Conservation (phyloP, 1,140 invertebrate species). For the Hetaerina americana region DNA sequence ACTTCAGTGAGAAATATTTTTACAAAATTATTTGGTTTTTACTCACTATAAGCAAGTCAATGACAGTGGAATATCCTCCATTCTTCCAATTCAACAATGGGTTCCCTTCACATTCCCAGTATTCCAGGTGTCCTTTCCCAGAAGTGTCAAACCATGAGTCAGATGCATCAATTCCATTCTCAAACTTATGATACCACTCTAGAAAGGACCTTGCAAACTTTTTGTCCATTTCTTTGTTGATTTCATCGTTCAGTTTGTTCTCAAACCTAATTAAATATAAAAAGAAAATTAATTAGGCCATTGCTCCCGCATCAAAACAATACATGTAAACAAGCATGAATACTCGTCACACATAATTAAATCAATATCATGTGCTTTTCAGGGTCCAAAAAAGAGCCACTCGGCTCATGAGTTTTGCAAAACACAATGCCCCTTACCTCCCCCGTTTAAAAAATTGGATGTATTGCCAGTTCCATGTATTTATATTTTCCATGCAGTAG, state of each 20-base stretch:
- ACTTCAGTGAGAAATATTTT: neutral
- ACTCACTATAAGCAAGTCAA: slow-evolving; percentile 42
- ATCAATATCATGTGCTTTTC: too few relatives aligned
- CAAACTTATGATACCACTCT: slow-evolving; percentile 39
- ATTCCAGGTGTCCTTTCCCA: slow-evolving; percentile 34
- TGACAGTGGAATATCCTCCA: slow-evolving; percentile 40
- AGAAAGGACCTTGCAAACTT: slow-evolving; percentile 22
- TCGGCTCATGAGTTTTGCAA: too few relatives aligned
- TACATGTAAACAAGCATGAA: too few relatives aligned
- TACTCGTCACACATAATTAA: too few relatives aligned
- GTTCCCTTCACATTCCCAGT: slow-evolving; percentile 44
- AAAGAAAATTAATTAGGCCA: too few relatives aligned
- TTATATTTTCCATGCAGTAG: too few relatives aligned
- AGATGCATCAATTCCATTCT: slow-evolving; percentile 39
- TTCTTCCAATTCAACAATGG: slow-evolving; percentile 43
- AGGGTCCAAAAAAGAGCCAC: too few relatives aligned
- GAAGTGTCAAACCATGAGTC: slow-evolving; percentile 46
- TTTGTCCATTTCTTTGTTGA: neutral
- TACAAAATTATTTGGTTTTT: too few relatives aligned
- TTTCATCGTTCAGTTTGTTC: neutral
- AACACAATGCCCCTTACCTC: too few relatives aligned
- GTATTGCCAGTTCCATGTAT: too few relatives aligned
- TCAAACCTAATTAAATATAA: neutral
- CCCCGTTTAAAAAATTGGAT: too few relatives aligned
- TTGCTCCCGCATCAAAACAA: too few relatives aligned